phyloP scores from a whole-genome alignment of 2,888 invertebrate genomes.

The Drosophila seclusa region DNA sequence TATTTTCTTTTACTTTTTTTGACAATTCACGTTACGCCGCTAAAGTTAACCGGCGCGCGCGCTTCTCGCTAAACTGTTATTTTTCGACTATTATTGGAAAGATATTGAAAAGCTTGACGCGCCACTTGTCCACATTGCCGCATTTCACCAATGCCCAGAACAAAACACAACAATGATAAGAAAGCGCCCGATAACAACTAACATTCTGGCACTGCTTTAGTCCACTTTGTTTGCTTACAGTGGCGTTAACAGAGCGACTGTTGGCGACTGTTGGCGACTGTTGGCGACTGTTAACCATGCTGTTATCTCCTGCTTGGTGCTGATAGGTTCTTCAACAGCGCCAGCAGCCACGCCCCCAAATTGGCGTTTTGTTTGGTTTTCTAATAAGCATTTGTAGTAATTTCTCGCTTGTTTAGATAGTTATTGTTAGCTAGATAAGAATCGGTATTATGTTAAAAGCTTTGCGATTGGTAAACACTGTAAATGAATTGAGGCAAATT shows the following conservation, averaged over 20 bases:
- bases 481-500: neutral
- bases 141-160: constrained; percentile 49
- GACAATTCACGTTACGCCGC: constrained; percentile 6
- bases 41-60: constrained; percentile 33
- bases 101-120: constrained; percentile 62
- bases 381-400: neutral
- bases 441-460: neutral
- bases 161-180: constrained; percentile 64
- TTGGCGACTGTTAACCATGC: constrained; percentile 1
- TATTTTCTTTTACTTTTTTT: constrained; percentile 1
- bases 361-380: neutral
- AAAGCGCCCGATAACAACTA: constrained; percentile 46
- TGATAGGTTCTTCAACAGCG: neutral
- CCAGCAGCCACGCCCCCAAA: constrained; percentile 39
- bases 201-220: constrained; percentile 1
- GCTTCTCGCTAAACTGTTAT: constrained; percentile 46
- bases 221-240: constrained; percentile 4
- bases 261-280: no score
- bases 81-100: constrained; percentile 59
- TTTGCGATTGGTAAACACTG: neutral
- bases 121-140: constrained; percentile 17
- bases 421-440: constrained; percentile 1
- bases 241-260: constrained; percentile 9
- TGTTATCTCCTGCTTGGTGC: constrained; percentile 19
- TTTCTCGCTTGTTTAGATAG: neutral